These are phyloP conservation scores for Monopterus albus DNA, from an alignment of 2,113 vertebrate species.

Conservation along the genomic window DNA sequence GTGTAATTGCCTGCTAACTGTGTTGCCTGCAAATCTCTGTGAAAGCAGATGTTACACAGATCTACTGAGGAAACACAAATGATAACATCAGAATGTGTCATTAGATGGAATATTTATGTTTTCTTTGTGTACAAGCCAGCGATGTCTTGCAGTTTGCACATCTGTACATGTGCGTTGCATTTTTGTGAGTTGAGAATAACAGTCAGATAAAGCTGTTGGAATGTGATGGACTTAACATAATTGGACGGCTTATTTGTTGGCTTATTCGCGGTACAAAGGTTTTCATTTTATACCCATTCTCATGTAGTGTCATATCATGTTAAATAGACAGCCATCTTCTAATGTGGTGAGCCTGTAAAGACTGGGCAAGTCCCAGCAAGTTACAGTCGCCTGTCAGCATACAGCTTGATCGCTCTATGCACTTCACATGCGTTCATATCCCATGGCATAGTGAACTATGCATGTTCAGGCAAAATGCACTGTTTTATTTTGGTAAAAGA, in stretches of 20 bases:
- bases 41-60: slow-evolving; percentile 50
- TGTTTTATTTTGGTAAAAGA: slow-evolving; percentile 6
- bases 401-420: background rate
- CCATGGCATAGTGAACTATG: background rate
- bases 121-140: slow-evolving; percentile 38
- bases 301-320: slow-evolving; percentile 11
- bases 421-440: background rate
- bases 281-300: slow-evolving; percentile 9
- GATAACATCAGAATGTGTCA: slow-evolving; percentile 49
- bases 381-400: slow-evolving; percentile 3
- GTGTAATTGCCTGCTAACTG: slow-evolving; percentile 45
- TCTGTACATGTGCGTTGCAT: slow-evolving; percentile 14
- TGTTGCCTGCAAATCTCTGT: slow-evolving; percentile 14
- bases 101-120: slow-evolving; percentile 49
- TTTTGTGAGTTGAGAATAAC: slow-evolving; percentile 16
- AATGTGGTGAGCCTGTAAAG: slow-evolving; percentile 15
- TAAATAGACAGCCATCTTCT: slow-evolving; percentile 19
- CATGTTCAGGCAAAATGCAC: background rate
- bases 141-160: slow-evolving; percentile 37
- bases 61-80: slow-evolving; percentile 28
- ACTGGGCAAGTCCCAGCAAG: slow-evolving; percentile 33
- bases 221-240: slow-evolving; percentile 32
- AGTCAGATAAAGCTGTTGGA: slow-evolving; percentile 19
- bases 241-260: slow-evolving; percentile 3
- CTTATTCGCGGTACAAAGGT: slow-evolving; percentile 31